These are phyloP conservation scores for Thamnophis elegans DNA, from an alignment of 2,797 vertebrate genomes.

Conservation along the genomic window DNA sequence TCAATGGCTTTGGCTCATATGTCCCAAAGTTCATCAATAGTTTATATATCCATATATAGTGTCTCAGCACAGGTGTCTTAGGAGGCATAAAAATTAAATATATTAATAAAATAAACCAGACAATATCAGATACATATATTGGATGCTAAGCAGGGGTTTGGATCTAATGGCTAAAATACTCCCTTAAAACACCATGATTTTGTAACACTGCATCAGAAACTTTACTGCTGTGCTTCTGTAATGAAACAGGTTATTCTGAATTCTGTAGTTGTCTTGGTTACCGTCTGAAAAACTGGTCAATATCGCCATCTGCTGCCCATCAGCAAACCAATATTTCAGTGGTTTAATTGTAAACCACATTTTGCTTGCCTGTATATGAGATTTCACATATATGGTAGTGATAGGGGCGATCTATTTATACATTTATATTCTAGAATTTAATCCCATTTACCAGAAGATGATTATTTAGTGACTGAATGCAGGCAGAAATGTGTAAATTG, in stretches of 20 bases:
- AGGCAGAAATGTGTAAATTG: not conserved
- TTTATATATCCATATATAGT: not conserved
- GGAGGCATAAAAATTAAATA: not conserved
- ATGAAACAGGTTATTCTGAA: not conserved
- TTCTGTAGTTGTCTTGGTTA: not conserved
- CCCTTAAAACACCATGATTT: not conserved
- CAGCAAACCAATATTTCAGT: not conserved
- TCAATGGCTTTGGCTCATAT: not conserved
- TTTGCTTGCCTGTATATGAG: not conserved
- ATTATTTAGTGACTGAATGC: not conserved
- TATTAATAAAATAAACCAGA: not conserved
- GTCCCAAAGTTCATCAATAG: not conserved
- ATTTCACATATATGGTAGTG: not conserved
- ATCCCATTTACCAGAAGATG: not conserved
- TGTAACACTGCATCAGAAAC: not conserved
- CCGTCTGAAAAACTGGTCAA: constrained; percentile 41
- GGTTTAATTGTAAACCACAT: not conserved
- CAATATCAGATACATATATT: not conserved
- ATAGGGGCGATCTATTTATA: not conserved
- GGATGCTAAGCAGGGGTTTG: not conserved
- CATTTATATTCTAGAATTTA: not conserved
- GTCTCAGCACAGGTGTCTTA: not conserved
- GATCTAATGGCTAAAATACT: not conserved
- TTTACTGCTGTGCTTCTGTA: not conserved
- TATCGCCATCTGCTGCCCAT: constrained; percentile 67